A percentile compares a stretch with the other conserved stretches of the same genome.
Evolutionary conservation across 2,888 invertebrate genomes (phyloP).

Genomic region (Clepsis dumicolana): DNA sequence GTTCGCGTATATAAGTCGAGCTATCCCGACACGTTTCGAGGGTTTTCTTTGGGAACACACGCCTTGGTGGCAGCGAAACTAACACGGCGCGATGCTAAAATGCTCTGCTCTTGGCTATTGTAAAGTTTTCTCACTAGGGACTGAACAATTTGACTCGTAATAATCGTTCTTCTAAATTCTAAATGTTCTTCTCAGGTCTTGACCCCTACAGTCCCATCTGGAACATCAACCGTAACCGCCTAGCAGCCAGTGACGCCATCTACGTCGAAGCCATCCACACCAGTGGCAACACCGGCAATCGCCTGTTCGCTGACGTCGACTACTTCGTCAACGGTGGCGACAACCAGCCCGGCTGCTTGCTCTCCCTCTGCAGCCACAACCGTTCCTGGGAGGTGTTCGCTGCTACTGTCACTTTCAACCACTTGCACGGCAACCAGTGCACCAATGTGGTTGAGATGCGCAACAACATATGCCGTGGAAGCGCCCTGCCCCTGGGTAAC

Average conservation of each 20-base stretch:
- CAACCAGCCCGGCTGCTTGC: slow-evolving; percentile 34
- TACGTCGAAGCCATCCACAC: slow-evolving; percentile 41
- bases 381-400: slow-evolving; percentile 33
- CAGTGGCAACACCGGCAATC: slow-evolving; percentile 29
- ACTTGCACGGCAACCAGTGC: slow-evolving; percentile 25
- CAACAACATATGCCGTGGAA: slow-evolving; percentile 3
- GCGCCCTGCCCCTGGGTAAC: slow-evolving; percentile 22
- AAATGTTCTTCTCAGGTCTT: slow-evolving; percentile 13
- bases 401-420: slow-evolving; percentile 36
- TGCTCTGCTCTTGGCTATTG: too few species aligned
- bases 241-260: slow-evolving; percentile 28
- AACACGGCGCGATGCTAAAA: too few species aligned
- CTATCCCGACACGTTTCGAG: too few species aligned
- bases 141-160: neutral
- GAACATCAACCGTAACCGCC: slow-evolving; percentile 28
- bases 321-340: slow-evolving; percentile 38
- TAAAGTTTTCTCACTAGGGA: too few species aligned
- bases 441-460: neutral
- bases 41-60: too few species aligned
- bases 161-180: neutral
- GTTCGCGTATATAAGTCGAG: too few species aligned
- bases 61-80: too few species aligned
- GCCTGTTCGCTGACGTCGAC: slow-evolving; percentile 26
- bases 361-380: slow-evolving; percentile 32
- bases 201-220: slow-evolving; percentile 39